Evolutionary conservation across 2,888 invertebrate species (phyloP).

Genomic region (Tanypteryx hageni): DNA sequence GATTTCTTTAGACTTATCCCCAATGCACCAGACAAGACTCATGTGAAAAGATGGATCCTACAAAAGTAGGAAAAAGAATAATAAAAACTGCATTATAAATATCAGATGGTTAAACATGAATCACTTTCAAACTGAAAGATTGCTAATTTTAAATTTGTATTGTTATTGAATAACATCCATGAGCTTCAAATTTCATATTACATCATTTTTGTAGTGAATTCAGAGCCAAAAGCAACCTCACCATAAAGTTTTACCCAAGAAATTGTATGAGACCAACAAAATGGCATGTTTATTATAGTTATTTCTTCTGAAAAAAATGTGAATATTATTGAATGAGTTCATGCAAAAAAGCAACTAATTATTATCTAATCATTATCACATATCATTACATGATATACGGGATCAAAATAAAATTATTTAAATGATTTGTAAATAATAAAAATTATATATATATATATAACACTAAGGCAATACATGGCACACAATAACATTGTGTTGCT

Average conservation of each 20-base stretch:
- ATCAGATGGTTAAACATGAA: slow-evolving; percentile 65
- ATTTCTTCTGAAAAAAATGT: neutral
- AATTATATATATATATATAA: too few relatives aligned
- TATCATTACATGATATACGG: neutral
- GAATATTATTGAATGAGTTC: neutral
- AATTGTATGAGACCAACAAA: neutral
- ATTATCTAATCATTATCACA: neutral
- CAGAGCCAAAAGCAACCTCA: too few relatives aligned
- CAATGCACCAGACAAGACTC: slow-evolving; percentile 88
- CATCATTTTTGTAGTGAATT: too few relatives aligned
- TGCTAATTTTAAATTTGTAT: too few relatives aligned
- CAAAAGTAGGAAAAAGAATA: slow-evolving; percentile 73
- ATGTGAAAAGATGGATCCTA: slow-evolving; percentile 91
- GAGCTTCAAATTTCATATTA: too few relatives aligned
- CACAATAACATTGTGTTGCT: too few relatives aligned
- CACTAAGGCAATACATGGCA: too few relatives aligned
- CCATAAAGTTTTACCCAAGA: slow-evolving; percentile 12
- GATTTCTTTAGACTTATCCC: slow-evolving; percentile 78
- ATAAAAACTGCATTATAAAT: slow-evolving; percentile 71
- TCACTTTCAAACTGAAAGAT: neutral
- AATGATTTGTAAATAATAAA: too few relatives aligned
- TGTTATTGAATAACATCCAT: too few relatives aligned
- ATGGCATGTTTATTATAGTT: neutral
- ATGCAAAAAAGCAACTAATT: neutral
- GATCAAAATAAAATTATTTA: too few relatives aligned